These are phyloP conservation scores for Cinclus cinclus DNA, from an alignment of 2,113 vertebrate genomes.

Conservation along the genomic window DNA sequence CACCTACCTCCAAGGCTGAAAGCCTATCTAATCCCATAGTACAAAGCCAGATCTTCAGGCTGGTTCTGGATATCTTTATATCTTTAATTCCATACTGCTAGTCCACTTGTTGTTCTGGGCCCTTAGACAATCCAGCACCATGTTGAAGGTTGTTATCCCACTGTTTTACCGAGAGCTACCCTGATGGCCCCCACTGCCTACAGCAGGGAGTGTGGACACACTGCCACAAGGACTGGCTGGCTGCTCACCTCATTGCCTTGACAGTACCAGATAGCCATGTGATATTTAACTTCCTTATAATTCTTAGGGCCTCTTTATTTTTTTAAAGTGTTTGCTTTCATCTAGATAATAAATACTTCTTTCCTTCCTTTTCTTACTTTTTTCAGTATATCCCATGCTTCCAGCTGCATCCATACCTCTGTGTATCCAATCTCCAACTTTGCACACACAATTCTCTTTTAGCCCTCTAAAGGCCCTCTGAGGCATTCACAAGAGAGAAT, in stretches of 20 bases:
- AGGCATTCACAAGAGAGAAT: not conserved
- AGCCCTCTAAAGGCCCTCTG: not conserved
- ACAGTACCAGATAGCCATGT: rapidly evolving
- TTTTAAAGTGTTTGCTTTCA: not conserved
- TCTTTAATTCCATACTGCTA: not conserved
- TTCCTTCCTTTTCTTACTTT: not conserved
- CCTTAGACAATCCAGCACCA: not conserved
- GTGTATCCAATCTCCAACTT: not conserved
- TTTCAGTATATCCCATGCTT: not conserved
- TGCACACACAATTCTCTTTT: not conserved
- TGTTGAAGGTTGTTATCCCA: not conserved
- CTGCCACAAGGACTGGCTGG: not conserved
- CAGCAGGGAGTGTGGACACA: not conserved
- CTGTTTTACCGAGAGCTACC: not conserved
- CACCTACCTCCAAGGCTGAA: not conserved
- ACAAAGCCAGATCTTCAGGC: not conserved
- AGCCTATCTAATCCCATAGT: not conserved
- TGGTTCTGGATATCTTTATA: not conserved
- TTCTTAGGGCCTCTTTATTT: not conserved
- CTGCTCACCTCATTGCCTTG: not conserved
- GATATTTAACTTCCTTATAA: not conserved
- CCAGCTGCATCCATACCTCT: not conserved
- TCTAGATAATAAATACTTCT: not conserved
- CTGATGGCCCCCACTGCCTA: rapidly evolving
- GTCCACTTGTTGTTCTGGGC: not conserved